Percentiles rank a stretch among this genome's conserved stretches.
These are phyloP conservation scores for Drosophila mettleri DNA, from an alignment of 2,888 invertebrate species.

Conservation along the genomic window DNA sequence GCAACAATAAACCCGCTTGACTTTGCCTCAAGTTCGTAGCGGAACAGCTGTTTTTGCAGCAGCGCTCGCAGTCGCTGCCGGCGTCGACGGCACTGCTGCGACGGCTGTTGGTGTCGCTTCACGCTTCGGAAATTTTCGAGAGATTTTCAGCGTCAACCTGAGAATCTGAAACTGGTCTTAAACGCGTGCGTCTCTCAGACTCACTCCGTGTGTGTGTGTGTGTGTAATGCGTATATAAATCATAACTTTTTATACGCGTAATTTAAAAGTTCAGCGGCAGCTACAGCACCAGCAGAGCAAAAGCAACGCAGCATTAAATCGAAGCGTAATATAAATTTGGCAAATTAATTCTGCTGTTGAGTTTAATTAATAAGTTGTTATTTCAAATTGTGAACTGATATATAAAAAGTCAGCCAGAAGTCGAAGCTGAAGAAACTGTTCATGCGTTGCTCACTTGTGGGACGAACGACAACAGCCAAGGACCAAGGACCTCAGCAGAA, in stretches of 20 bases:
- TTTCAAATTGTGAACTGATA: conserved; percentile 23
- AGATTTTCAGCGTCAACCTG: conserved; percentile 66
- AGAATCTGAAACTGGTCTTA: conserved; percentile 61
- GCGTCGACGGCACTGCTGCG: conserved; percentile 5
- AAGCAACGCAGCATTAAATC: background rate
- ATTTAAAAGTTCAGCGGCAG: conserved; percentile 58
- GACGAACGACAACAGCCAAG: conserved; percentile 6
- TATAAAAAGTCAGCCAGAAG: conserved; percentile 19
- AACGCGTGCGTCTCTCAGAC: conserved; percentile 50
- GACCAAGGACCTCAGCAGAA: conserved; percentile 4
- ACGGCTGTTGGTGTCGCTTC: conserved; percentile 47
- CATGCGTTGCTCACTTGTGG: conserved; percentile 14
- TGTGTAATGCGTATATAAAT: conserved; percentile 46
- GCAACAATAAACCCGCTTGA: conserved; percentile 42
- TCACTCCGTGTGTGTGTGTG: conserved; percentile 25
- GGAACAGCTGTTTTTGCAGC: conserved; percentile 63
- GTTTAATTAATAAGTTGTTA: conserved; percentile 65
- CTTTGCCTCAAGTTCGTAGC: conserved; percentile 55
- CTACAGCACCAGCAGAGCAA: conserved; percentile 21
- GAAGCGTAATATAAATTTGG: conserved; percentile 45
- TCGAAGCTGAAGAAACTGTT: conserved; percentile 9
- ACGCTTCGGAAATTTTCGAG: conserved; percentile 70
- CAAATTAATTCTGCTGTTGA: conserved; percentile 40
- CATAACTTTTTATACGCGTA: conserved; percentile 60
- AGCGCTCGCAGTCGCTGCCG: conserved; percentile 8